These are phyloP conservation scores for Litoditis marina DNA, from an alignment of 2,888 invertebrate species.

Conservation along the genomic window DNA sequence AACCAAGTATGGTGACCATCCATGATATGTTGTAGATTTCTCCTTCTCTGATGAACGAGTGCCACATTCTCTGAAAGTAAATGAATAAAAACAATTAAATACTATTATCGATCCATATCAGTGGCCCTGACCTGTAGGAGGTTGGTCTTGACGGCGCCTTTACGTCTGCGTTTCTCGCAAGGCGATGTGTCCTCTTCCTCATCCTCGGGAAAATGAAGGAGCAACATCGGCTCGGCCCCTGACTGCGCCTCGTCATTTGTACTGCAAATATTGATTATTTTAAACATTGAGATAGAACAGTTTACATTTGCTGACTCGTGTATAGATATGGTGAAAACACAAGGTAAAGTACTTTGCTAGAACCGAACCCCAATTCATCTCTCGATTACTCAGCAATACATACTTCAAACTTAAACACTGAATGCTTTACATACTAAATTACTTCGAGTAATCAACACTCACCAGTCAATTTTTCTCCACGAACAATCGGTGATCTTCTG, in stretches of 20 bases:
- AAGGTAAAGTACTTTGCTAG: background rate
- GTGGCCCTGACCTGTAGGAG: background rate
- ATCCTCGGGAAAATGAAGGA: constrained; percentile 12
- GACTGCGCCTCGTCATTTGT: background rate
- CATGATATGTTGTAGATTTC: background rate
- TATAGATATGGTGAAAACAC: too few relatives aligned
- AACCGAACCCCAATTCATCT: background rate
- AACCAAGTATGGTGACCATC: too few relatives aligned
- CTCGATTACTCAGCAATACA: background rate
- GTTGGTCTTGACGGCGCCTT: background rate
- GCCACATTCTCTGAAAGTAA: background rate
- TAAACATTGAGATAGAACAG: too few relatives aligned
- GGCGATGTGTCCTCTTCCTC: background rate
- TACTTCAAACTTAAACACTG: too few relatives aligned
- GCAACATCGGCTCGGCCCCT: constrained; percentile 63
- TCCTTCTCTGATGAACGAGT: background rate
- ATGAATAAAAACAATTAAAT: background rate
- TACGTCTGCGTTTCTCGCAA: too few relatives aligned
- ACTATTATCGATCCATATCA: background rate
- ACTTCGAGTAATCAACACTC: too few relatives aligned
- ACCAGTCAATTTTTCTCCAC: constrained; percentile 29
- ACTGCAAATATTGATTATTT: too few relatives aligned
- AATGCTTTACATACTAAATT: too few relatives aligned
- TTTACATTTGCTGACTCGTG: too few relatives aligned
- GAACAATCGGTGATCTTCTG: constrained; percentile 45